Evolutionary conservation across 2,888 invertebrate genomes (phyloP).

Genomic region (Bembecia ichneumoniformis): DNA sequence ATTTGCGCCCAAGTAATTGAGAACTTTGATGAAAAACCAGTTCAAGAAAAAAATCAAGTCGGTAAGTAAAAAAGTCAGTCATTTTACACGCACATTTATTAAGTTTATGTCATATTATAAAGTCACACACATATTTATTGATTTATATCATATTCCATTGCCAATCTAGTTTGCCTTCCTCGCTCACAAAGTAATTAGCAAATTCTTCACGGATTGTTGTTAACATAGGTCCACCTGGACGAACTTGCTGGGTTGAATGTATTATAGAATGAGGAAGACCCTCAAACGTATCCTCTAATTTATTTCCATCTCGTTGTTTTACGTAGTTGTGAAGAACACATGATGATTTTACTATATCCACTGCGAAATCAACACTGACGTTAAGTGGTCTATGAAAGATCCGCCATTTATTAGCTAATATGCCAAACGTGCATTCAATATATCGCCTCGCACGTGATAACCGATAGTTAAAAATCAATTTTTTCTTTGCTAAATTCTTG

Average conservation of each 20-base stretch:
- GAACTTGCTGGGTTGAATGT: not conserved
- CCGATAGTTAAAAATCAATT: not conserved
- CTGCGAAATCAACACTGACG: not conserved
- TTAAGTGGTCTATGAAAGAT: not conserved
- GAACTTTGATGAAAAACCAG: too few relatives aligned
- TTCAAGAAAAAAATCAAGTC: too few relatives aligned
- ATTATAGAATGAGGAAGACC: too few relatives aligned
- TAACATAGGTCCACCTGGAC: not conserved
- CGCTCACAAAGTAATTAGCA: not conserved
- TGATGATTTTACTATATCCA: not conserved
- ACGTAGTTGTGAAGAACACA: not conserved
- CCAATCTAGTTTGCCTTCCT: not conserved
- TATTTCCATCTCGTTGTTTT: not conserved
- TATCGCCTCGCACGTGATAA: not conserved
- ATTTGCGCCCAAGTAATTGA: too few relatives aligned
- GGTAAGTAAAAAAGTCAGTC: too few relatives aligned
- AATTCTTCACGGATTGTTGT: not conserved
- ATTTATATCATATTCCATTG: too few relatives aligned
- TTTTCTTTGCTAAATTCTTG: not conserved
- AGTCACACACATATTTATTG: too few relatives aligned
- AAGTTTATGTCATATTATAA: too few relatives aligned
- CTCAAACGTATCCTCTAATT: constrained; percentile 1
- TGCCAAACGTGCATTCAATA: too few relatives aligned
- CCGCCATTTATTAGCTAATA: not conserved
- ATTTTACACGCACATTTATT: too few relatives aligned